A percentile compares a stretch with the other conserved stretches of the same genome.
phyloP scores from a whole-genome alignment of 1,140 invertebrate species.

The Panagrolaimus sp. region DNA sequence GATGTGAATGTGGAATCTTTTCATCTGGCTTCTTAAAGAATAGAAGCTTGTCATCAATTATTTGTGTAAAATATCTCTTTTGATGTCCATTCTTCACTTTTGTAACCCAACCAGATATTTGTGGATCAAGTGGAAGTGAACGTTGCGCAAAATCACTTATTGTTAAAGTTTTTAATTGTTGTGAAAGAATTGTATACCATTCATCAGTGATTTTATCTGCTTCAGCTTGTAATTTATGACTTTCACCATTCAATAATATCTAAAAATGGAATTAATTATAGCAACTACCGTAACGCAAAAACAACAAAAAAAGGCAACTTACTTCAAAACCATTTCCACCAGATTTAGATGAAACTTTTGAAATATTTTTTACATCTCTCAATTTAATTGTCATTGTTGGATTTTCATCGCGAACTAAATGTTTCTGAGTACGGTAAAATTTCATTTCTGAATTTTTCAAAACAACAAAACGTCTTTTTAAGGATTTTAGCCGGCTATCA shows the following conservation, averaged over 20 bases:
- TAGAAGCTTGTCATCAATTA: slow-evolving; percentile 42
- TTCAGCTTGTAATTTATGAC: slow-evolving; percentile 39
- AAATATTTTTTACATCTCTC: slow-evolving; percentile 31
- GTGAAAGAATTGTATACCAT: slow-evolving; percentile 36
- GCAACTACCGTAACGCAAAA: not conserved
- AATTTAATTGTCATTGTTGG: slow-evolving; percentile 28
- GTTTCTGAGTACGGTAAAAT: slow-evolving; percentile 45
- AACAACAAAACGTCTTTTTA: slow-evolving; percentile 47
- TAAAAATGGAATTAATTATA: slow-evolving; percentile 21
- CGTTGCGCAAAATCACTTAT: slow-evolving; percentile 37
- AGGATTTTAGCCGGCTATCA: slow-evolving; percentile 39
- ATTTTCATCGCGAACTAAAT: slow-evolving; percentile 35
- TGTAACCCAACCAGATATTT: slow-evolving; percentile 38
- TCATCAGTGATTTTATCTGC: slow-evolving; percentile 42
- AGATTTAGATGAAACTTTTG: slow-evolving; percentile 32
- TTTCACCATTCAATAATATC: slow-evolving; percentile 2
- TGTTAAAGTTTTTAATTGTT: slow-evolving; percentile 28
- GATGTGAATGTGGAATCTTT: slow-evolving; percentile 37
- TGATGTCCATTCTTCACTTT: slow-evolving; percentile 48
- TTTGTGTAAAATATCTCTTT: slow-evolving; percentile 37
- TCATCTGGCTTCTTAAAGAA: slow-evolving; percentile 48
- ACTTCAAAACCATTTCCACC: slow-evolving; percentile 19
- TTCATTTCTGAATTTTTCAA: slow-evolving; percentile 33
- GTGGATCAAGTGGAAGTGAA: slow-evolving; percentile 23
- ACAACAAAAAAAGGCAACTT: not conserved